Evolutionary conservation across 2,888 invertebrate species (phyloP), one percentile per base, ranked within the genome.

Genomic region (Clanis bilineata): DNA sequence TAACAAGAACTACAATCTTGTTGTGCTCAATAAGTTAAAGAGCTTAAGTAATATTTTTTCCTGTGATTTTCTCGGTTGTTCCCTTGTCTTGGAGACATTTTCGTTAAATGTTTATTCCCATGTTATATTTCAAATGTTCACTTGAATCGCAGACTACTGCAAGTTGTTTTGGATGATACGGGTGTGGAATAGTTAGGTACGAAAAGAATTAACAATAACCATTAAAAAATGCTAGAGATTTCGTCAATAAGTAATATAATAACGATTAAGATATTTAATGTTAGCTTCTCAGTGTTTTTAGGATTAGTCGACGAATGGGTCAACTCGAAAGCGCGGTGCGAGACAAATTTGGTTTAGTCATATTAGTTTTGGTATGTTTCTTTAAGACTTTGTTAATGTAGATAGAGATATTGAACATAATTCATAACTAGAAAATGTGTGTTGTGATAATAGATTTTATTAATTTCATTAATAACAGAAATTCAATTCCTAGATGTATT

Each of bases 271-370:
- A 43, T 57, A 57, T 44, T 56, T 44, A 60, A 60, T 66, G 80
- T 88, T 92, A 92, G 92, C 92, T 92, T 92, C 88, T 92, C 92
- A 90, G 85, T 92, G 92, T 90, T 90, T 84, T 91, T 92, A 92
- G 91, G 87, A 88, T 92, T 92, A 92, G 91, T 91, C 90, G 92
- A 92, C 92, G 90, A 85, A 89, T 92, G 92, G 79, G 92, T 88
- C 91, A 80, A 85, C 83, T 87, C 89, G 80, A 74, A 76, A 79
- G 77, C 86, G 74, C 84, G 87, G 72, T 88, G 89, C 74, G 76
- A 86, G 88, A 92, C 86, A 90, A 91, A 89, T 86, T 83, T 86
- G 88, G 87, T 88, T 64, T 61, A 41, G 18, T 28, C 51, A 18
- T 51, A 28, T 32, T 51, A 1, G 18, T n/a, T 61, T 61, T 57